A percentile compares a stretch with the other conserved stretches of the same genome.
Evolutionary conservation across 2,888 invertebrate genomes (phyloP).

Genomic region (Eutolmus rufibarbis): DNA sequence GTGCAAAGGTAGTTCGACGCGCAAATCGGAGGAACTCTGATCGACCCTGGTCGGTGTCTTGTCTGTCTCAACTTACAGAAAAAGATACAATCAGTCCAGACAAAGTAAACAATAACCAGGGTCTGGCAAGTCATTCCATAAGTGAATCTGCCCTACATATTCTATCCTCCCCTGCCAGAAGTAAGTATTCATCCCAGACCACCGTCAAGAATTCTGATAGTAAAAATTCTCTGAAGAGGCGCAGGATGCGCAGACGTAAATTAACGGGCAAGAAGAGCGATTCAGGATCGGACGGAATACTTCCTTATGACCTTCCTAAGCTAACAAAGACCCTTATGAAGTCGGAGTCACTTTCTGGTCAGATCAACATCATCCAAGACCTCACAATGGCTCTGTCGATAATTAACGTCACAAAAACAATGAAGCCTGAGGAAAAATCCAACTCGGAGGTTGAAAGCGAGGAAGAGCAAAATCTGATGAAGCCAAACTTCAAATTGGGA

Average conservation of each 20-base stretch:
- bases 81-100: conserved; percentile 50
- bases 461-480: conserved; percentile 67
- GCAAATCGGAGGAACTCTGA: conserved; percentile 61
- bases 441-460: conserved; percentile 75
- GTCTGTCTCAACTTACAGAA: conserved; percentile 76
- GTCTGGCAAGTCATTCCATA: conserved; percentile 76
- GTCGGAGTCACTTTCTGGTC: conserved; percentile 77
- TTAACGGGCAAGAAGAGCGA: conserved; percentile 58
- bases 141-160: conserved; percentile 89
- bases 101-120: conserved; percentile 64
- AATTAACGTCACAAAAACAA: conserved; percentile 50
- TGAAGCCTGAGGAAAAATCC: conserved; percentile 54
- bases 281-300: conserved; percentile 67
- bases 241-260: conserved; percentile 60
- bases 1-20: conserved; percentile 68
- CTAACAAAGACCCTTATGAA: conserved; percentile 69
- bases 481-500: conserved; percentile 74
- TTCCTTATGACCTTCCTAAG: conserved; percentile 48
- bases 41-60: conserved; percentile 90
- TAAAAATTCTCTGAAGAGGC: conserved; percentile 60
- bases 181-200: conserved; percentile 47
- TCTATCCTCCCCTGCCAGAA: conserved; percentile 64
- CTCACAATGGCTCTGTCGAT: conserved; percentile 67
- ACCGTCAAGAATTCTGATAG: conserved; percentile 57
- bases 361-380: conserved; percentile 67